Evolutionary conservation across 2,113 vertebrate genomes (phyloP), one percentile per base, ranked within the genome.

Genomic region (Rhizomys pruinosus): DNA sequence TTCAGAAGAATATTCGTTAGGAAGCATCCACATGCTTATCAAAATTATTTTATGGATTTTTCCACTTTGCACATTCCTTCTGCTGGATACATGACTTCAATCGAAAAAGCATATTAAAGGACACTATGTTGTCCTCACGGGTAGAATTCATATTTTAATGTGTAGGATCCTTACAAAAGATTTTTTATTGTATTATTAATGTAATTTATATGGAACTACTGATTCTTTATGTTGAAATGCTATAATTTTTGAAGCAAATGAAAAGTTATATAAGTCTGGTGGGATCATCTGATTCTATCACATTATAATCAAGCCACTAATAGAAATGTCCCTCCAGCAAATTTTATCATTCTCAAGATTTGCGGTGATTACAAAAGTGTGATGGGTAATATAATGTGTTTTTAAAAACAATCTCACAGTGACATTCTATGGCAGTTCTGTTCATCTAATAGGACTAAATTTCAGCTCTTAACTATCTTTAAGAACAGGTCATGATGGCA

Each of bases 231-330:
- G 79, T 52, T 94, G 64, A 76, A 94, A 80, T 93, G 93, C 59
- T 93, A 27, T 95, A 84, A 92, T 93, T 94, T 96, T 96, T 92
- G 52, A 94, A 93, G 12, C 80, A 89, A 96, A 94, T 95, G 64
- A 69, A 95, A 57, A 94, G 66, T 95, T 94, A 93, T 73, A 2
- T 90, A 97, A 96, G 90, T 95, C 96, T 93, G 92, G 71, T 80
- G 96, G 93, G 96, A 97, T 82, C 29, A 92, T 96, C 63, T 89
- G 89, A 73, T 93, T 94, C 94, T 97, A 69, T 94, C 90, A 95
- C 95, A 91, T 96, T 97, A 92, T 95, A 96, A 96, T 96, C 88
- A 90, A 96, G 55, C 64, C 79, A 96, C 95, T 97, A 97, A 96
- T 93, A 92, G 96, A 96, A 97, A 95, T 96, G 73, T 96, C 90